Base-by-base conservation (phyloP, 30 jellyfish, hydroid and myxozoan genomes). In the Hydra vulgaris region DNA sequence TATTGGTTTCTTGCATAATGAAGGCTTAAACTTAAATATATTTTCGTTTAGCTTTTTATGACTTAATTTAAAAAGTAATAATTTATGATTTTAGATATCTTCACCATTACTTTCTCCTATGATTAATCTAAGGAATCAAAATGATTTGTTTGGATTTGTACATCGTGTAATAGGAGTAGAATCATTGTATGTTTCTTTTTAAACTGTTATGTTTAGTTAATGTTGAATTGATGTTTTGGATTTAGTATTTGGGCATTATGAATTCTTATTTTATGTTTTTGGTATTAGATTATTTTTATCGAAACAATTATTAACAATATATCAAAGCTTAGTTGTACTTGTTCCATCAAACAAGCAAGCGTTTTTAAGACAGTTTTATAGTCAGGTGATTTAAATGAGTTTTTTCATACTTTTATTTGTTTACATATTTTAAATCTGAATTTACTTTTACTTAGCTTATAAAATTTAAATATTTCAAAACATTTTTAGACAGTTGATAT, bases 141-240 rank as follows among this genome's bases (percentile, higher is more conserved):
- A 82, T 21, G 83, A 84, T 17, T 75, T 92, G 71, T 87, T 18
- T 80, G 98, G 98, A 40, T 83, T 87, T 56, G 74, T 85, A 16
- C 93, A 86, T 84, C 69, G 95, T 25, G 23, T 92, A 24, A 84
- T 92, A 73, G 98, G 96, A 61, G 88, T 92, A 83, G 98, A 92
- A 73, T 92, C 98, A 17, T 81, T 92, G 98, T 92, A 84, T 79
- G 98, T 79, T 8, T 8, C 26, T 8, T 71, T 56, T 17, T n/a
- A 56, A 17, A 69, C 27, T 3, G 18, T 21, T 21, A 73, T 73
- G 8, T 21, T 7, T 21, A 21, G 15, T 73, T 26, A 15, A 18
- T 23, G 61, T 21, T 73, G 81, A 73, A 19, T 73, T 15, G 81
- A 17, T 21, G 22, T 19, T n/a, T n/a, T n/a, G n/a, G n/a, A n/a